Percentiles rank a stretch among this genome's conserved stretches.
These are phyloP conservation scores for Andrena hattorfiana DNA, from an alignment of 2,888 invertebrate species.

Conservation along the genomic window DNA sequence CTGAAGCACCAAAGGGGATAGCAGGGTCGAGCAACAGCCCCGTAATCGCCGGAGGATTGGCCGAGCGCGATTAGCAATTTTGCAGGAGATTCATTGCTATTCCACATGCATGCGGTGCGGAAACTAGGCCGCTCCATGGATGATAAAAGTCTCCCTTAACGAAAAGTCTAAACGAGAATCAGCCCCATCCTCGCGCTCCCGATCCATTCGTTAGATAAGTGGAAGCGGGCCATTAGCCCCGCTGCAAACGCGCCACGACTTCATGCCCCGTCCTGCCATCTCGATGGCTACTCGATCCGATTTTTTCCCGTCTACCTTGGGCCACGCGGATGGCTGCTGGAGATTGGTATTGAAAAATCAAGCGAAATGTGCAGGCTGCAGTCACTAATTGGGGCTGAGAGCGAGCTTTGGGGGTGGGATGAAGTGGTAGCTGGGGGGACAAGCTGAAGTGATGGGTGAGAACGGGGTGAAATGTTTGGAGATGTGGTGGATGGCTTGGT, in stretches of 20 bases:
- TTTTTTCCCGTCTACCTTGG: too few relatives aligned
- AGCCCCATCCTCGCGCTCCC: conserved; percentile 7
- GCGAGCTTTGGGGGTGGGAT: too few relatives aligned
- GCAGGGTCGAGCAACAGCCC: conserved; percentile 5
- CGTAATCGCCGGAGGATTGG: conserved; percentile 40
- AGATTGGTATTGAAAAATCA: background rate
- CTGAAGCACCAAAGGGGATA: background rate
- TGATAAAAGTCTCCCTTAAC: background rate
- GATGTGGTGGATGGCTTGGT: too few relatives aligned
- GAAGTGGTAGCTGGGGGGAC: too few relatives aligned
- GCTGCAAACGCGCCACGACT: background rate
- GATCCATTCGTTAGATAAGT: conserved; percentile 7
- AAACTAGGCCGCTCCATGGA: conserved; percentile 37
- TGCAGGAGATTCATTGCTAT: conserved; percentile 44
- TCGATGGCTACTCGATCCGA: too few relatives aligned
- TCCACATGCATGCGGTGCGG: conserved; percentile 25
- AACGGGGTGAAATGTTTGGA: too few relatives aligned
- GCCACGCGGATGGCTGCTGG: background rate
- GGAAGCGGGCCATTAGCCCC: background rate
- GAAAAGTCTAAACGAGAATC: conserved; percentile 10
- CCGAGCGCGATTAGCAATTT: conserved; percentile 46
- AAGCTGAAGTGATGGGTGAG: too few relatives aligned
- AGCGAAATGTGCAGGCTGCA: conserved; percentile 1
- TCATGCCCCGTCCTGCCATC: too few relatives aligned
- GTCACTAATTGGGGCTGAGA: background rate